These are phyloP conservation scores for Mandrillus leucophaeus DNA, from an alignment of 2,113 vertebrate genomes.

Conservation along the genomic window DNA sequence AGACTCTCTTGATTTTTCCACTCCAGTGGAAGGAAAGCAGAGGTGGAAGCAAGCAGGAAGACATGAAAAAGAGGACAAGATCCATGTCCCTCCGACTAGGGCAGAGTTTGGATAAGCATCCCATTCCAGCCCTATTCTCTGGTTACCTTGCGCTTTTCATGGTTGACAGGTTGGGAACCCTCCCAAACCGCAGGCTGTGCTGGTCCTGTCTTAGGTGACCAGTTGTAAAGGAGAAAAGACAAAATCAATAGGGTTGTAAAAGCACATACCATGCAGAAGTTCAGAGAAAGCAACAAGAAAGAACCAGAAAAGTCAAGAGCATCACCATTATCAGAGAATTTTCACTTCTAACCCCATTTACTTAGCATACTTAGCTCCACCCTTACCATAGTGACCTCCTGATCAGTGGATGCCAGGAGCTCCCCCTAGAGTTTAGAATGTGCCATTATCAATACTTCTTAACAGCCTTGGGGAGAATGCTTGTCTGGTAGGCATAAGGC, in stretches of 20 bases:
- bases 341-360: background rate
- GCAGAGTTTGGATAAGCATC: background rate
- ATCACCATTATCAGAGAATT: background rate
- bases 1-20: background rate
- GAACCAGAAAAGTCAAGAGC: background rate
- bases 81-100: background rate
- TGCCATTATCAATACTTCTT: background rate
- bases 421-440: background rate
- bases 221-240: background rate
- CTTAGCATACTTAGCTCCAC: background rate
- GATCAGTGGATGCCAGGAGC: background rate
- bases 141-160: background rate
- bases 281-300: background rate
- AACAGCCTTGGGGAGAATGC: background rate
- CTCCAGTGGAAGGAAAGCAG: background rate
- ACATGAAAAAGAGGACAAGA: background rate
- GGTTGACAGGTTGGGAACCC: background rate
- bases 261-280: background rate
- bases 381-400: background rate
- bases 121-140: background rate
- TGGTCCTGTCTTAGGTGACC: background rate
- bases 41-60: background rate
- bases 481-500: background rate
- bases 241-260: background rate
- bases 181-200: background rate